phyloP scores from a whole-genome alignment of 2,888 invertebrate species.

The Thera obeliscata region DNA sequence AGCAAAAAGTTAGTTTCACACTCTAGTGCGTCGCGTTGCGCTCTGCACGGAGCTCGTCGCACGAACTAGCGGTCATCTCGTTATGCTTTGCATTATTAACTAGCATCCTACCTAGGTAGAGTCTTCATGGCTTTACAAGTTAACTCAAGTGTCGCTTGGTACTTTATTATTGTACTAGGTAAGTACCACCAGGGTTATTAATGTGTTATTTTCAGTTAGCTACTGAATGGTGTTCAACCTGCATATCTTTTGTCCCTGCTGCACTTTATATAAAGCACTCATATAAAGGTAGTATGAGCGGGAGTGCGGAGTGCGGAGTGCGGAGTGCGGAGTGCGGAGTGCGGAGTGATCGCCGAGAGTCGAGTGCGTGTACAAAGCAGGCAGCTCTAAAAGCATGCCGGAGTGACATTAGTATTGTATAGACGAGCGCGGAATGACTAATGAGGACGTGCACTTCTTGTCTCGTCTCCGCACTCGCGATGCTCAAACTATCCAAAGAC shows the following conservation, averaged over 20 bases:
- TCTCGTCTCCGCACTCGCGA: constrained; percentile 44
- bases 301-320: background rate
- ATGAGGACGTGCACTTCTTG: constrained; percentile 64
- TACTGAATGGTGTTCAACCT: no score
- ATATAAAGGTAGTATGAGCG: no score
- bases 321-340: background rate
- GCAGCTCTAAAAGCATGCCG: constrained; percentile 60
- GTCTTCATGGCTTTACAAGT: background rate
- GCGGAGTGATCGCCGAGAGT: background rate
- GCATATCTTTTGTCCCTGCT: no score
- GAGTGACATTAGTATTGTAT: constrained; percentile 78
- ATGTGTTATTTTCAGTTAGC: no score
- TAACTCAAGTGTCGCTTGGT: no score
- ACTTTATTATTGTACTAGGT: no score
- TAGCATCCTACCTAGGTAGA: background rate
- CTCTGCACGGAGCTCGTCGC: constrained; percentile 4
- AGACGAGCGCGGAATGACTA: constrained; percentile 74
- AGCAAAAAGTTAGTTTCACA: constrained; percentile 22
- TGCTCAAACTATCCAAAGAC: constrained; percentile 35
- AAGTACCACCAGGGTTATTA: no score
- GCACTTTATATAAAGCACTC: no score
- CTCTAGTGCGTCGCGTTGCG: constrained; percentile 5
- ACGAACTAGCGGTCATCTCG: constrained; percentile 11
- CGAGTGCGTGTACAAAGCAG: constrained; percentile 31
- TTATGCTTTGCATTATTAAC: constrained; percentile 6